Evolutionary conservation across 2,113 vertebrate species (phyloP).

Genomic region (Dinomys branickii): DNA sequence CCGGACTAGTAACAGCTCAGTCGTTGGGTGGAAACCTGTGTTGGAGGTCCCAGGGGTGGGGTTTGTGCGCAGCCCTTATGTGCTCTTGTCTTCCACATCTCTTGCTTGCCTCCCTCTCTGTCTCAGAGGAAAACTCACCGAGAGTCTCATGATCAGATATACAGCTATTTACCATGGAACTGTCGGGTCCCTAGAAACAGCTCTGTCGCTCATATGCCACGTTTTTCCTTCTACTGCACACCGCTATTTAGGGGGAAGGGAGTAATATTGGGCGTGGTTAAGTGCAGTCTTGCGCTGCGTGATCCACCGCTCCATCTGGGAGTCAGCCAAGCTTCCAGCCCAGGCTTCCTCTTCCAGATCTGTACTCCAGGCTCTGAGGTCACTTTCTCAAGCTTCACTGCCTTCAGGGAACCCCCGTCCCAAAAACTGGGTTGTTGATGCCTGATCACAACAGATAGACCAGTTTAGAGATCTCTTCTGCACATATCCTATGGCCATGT

Average conservation of each 20-base stretch:
- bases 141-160: neutral
- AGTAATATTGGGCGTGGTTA: neutral
- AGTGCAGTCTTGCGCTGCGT: neutral
- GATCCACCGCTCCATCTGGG: neutral
- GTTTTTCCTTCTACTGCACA: neutral
- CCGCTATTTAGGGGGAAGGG: too few relatives aligned
- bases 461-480: neutral
- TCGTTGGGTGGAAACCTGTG: neutral
- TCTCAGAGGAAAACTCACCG: neutral
- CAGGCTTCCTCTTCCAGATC: neutral
- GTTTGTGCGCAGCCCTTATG: neutral
- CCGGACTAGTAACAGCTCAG: neutral
- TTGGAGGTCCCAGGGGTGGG: too few relatives aligned
- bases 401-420: neutral
- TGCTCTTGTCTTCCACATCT: neutral
- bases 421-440: neutral
- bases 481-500: neutral
- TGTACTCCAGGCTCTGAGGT: neutral
- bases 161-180: neutral
- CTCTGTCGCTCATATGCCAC: neutral
- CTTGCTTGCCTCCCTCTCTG: neutral
- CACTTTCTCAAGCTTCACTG: neutral
- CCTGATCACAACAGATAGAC: neutral
- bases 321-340: neutral
- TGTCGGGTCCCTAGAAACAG: neutral